A percentile compares a stretch with the other conserved stretches of the same genome.
phyloP scores from a whole-genome alignment of 2,113 vertebrate species.

The Vicugna pacos region DNA sequence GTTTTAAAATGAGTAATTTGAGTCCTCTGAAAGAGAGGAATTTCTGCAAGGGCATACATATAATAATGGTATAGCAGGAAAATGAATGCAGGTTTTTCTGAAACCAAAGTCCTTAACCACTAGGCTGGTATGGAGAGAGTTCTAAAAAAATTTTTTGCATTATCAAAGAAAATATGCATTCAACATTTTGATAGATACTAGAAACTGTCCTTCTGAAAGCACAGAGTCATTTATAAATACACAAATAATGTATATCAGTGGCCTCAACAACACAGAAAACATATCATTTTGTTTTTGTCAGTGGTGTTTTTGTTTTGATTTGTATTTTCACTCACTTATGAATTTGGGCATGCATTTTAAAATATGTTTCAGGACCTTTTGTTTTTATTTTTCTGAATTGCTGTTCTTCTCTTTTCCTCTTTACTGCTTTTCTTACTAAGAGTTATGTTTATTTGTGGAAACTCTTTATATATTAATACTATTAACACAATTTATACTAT shows the following conservation, averaged over 20 bases:
- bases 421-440: background rate
- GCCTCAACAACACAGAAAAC: background rate
- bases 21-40: background rate
- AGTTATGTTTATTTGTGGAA: background rate
- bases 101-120: background rate
- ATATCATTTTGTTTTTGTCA: background rate
- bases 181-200: background rate
- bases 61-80: background rate
- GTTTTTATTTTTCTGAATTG: background rate
- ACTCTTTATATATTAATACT: background rate
- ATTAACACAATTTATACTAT: background rate
- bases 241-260: background rate
- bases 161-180: background rate
- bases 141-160: background rate
- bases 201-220: background rate
- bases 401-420: background rate
- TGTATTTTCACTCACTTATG: background rate
- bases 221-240: background rate
- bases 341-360: background rate
- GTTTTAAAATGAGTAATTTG: constrained; percentile 22
- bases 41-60: background rate
- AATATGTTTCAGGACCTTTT: background rate
- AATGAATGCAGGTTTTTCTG: background rate
- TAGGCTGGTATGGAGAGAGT: background rate
- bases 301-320: background rate